These are phyloP conservation scores for Lordiphosa fenestrarum DNA, from an alignment of 2,888 invertebrate genomes.

Conservation along the genomic window DNA sequence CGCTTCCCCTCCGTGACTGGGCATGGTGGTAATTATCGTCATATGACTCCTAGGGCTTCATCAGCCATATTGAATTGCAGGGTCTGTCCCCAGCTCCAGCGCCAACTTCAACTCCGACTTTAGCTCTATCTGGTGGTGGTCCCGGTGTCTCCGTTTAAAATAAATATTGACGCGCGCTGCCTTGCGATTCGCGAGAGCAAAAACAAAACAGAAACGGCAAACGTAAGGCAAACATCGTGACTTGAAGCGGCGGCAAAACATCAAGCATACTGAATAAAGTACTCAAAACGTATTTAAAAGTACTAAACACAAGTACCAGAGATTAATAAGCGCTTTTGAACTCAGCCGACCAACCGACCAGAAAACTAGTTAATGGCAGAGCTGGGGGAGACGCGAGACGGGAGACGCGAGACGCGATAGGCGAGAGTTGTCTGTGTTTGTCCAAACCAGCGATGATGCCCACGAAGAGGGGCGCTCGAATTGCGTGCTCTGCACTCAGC, in stretches of 20 bases:
- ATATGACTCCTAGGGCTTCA: slow-evolving; percentile 71
- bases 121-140: neutral
- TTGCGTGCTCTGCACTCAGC: too few species aligned
- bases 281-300: slow-evolving; percentile 77
- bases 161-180: slow-evolving; percentile 33
- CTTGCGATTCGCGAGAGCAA: slow-evolving; percentile 26
- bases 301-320: slow-evolving; percentile 75
- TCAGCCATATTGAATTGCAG: slow-evolving; percentile 54
- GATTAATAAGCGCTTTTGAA: slow-evolving; percentile 79
- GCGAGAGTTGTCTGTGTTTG: too few species aligned
- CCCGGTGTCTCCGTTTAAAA: slow-evolving; percentile 12
- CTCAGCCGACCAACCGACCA: slow-evolving; percentile 78
- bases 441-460: neutral
- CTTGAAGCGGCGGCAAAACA: slow-evolving; percentile 72
- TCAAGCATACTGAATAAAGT: slow-evolving; percentile 76
- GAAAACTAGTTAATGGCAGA: slow-evolving; percentile 74
- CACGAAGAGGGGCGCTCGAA: neutral
- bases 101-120: neutral
- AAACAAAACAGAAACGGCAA: neutral
- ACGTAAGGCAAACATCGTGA: slow-evolving; percentile 54
- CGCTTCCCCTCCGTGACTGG: slow-evolving; percentile 24
- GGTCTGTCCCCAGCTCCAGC: slow-evolving; percentile 25
- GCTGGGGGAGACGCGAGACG: too few species aligned
- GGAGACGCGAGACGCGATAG: too few species aligned
- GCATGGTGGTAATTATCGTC: slow-evolving; percentile 62